A percentile compares a stretch with the other conserved stretches of the same genome.
phyloP scores from a whole-genome alignment of 2,888 invertebrate genomes.

The Mythimna impura region DNA sequence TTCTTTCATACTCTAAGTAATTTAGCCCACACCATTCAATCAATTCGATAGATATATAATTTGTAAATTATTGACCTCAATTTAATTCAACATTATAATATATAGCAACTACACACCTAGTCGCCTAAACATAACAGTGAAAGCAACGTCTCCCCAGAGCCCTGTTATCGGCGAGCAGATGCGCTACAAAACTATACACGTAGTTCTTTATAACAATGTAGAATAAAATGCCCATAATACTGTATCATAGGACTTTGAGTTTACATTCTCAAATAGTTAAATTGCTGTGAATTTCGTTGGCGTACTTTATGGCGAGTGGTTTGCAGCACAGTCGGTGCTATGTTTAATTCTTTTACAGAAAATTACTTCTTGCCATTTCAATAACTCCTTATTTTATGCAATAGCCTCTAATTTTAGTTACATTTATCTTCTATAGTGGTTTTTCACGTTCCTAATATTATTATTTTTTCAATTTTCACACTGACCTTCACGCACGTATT shows the following conservation, averaged over 20 bases:
- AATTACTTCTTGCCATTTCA: not conserved
- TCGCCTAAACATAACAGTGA: slow-evolving; percentile 42
- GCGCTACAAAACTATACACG: slow-evolving; percentile 52
- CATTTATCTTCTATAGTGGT: not conserved
- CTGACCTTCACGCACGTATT: slow-evolving; percentile 55
- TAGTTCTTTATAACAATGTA: slow-evolving; percentile 43
- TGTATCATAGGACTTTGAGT: slow-evolving; percentile 16
- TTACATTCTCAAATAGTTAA: slow-evolving; percentile 35
- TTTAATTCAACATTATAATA: not conserved
- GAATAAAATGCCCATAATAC: slow-evolving; percentile 41
- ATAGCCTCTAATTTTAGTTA: not conserved
- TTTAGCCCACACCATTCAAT: too few species aligned
- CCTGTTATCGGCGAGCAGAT: slow-evolving; percentile 42
- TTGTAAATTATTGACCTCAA: too few species aligned
- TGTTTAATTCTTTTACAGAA: not conserved
- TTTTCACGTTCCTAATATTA: slow-evolving; percentile 10
- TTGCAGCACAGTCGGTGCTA: slow-evolving; percentile 7
- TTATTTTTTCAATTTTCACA: slow-evolving; percentile 25
- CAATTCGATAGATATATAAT: too few species aligned
- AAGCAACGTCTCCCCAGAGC: slow-evolving; percentile 41
- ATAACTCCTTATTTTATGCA: not conserved
- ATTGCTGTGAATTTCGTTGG: slow-evolving; percentile 31
- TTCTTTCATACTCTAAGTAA: too few species aligned
- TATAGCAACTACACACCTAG: not conserved
- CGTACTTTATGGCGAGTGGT: slow-evolving; percentile 25